Base-by-base conservation (phyloP, 2,888 invertebrate genomes). In the Neuroscelio doddi region DNA sequence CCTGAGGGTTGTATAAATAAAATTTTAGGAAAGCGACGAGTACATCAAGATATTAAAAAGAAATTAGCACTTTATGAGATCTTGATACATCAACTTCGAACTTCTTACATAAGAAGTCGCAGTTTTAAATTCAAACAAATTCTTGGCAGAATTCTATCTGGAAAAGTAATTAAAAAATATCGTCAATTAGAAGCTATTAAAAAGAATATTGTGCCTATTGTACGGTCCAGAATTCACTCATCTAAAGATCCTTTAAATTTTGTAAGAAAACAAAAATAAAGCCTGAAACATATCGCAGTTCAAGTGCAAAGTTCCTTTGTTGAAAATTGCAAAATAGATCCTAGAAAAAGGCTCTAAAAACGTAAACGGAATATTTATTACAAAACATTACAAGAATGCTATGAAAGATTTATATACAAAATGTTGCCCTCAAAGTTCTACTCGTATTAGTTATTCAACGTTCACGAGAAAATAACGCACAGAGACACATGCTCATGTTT, bases 111-210 rank as follows among this genome's bases (percentile, higher is more conserved):
- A 26, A 44, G 55, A 5, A 34, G 38, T 21, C 32, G n/a, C 10
- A 61, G 55, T 26, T 12, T n/a, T 12, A 65, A 55, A 34, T 56
- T 51, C 14, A 65, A 65, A 10, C 61, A 56, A 47, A 61, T 61
- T 27, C 47, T 65, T n/a, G 52, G 59, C 29, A 45, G 55, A 51
- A 51, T 36, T 12, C 45, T 65, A 2, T 24, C 26, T 41, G 49
- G 49, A 29, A 64, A 65, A 49, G 27, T 65, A 30, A 39, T 61
- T 5, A 56, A 57, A 65, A 65, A 65, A 52, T 65, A 61, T 34
- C 46, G 42, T 36, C 34, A 64, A 39, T 34, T 58, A 27, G 30
- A 44, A 15, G 12, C 14, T 12, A 5, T 64, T 10, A 53, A 7
- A 49, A 53, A 58, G 27, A 42, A 16, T 9, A 39, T 51, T n/a